Evolutionary conservation across 2,888 invertebrate species (phyloP), one percentile per base, ranked within the genome.

Genomic region (Leptopilina drosophilae): DNA sequence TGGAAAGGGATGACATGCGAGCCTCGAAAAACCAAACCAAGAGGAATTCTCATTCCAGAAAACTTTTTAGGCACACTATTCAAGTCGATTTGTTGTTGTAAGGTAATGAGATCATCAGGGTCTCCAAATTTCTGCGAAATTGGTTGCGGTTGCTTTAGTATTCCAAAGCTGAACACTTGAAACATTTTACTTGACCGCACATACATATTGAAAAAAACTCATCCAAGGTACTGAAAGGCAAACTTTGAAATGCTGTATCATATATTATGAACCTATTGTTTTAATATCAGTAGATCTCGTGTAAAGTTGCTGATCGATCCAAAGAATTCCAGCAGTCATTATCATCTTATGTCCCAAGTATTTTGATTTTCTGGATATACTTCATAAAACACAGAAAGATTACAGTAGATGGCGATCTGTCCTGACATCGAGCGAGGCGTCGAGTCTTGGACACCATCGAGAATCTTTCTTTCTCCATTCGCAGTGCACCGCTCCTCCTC

Each of bases 21-120:
- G 84, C 87, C 83, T 87, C 87, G 89, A 90, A 90, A 90, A 90
- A 90, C 87, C 88, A 85, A 88, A 89, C 87, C 84, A 82, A 88
- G 87, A 84, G 87, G 85, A 89, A 87, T 88, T 81, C 80, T 73
- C 73, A 67, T 66, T 80, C 59, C 53, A 53, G 78, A 76, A 78
- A 77, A 79, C 81, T 82, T 81, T 82, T 79, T 67, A 77, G 79
- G 40, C 56, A 73, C 26, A 33, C 56, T 73, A 33, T 56, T 56
- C 73, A 56, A 73, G 73, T 56, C 56, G n/a, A 53, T 56, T 26
- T 73, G 33, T 73, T 40, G 15, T 59, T 73, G 9, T 62, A 64
- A 46, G 76, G 80, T 83, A 83, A 82, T 80, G 78, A 83, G 83
- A 82, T 82, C 80, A 78, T 80, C 77, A 78, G 76, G 73, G 79